Conservation (phyloP, 1,140 invertebrate genomes). For the Leptopilina boulardi region DNA sequence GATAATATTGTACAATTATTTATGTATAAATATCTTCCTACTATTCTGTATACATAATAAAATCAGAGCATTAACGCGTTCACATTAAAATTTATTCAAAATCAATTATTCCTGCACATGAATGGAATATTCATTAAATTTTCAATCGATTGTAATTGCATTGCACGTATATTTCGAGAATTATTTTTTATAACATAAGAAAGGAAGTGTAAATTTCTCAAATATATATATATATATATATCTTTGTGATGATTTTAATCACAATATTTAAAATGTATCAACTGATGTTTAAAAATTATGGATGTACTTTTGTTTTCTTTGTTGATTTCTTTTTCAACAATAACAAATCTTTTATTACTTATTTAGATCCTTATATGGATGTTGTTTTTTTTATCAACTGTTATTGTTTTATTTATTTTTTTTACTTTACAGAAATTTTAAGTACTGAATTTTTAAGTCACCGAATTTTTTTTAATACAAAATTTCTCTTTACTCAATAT, state of each 20-base stretch:
- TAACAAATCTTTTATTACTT: no score
- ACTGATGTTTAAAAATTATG: neutral
- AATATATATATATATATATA: no score
- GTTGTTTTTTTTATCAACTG: no score
- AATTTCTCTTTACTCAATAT: no score
- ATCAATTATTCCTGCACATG: neutral
- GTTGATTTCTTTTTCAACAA: neutral
- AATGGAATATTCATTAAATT: conserved; percentile 7
- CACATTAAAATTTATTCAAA: conserved; percentile 15
- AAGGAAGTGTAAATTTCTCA: conserved; percentile 7
- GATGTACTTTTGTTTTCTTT: neutral
- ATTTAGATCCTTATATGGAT: no score
- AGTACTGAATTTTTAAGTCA: no score
- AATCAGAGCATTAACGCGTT: neutral
- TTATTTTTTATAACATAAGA: neutral
- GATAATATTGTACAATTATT: neutral
- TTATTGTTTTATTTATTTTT: no score
- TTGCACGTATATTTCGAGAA: conserved; percentile 21
- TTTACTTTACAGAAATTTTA: no score
- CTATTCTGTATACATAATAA: neutral
- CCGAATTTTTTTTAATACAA: no score
- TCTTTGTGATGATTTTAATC: conserved; percentile 4
- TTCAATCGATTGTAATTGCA: neutral
- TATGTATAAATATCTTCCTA: no score
- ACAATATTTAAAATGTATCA: neutral